Conservation (phyloP, 2,113 vertebrate species). For the Takifugu flavidus region DNA sequence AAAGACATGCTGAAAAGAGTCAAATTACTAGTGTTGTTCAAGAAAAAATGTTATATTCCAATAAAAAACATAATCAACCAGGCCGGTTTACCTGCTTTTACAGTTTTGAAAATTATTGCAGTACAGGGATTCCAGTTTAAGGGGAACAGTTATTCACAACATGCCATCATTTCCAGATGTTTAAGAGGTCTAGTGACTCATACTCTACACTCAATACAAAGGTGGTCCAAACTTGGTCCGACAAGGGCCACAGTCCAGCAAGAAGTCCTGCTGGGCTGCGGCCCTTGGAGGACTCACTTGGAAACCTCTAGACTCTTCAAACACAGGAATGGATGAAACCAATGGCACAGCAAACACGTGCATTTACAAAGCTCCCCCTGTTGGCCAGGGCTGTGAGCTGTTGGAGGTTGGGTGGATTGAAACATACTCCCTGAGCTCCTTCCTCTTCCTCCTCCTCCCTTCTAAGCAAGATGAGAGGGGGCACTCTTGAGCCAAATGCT, state of each 20-base stretch:
- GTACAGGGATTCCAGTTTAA: too few relatives aligned
- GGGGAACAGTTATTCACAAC: too few relatives aligned
- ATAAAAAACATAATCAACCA: conserved; percentile 8
- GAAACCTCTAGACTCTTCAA: too few relatives aligned
- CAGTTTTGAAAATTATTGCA: background rate
- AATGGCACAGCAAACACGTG: conserved; percentile 66
- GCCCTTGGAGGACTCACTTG: too few relatives aligned
- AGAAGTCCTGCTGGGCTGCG: too few relatives aligned
- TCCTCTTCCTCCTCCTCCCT: conserved; percentile 74
- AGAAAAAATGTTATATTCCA: background rate
- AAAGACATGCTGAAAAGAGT: conserved; percentile 36
- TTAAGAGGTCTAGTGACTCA: too few relatives aligned
- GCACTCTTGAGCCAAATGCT: conserved; percentile 62
- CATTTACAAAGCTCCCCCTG: conserved; percentile 42
- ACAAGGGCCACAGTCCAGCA: too few relatives aligned
- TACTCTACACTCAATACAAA: too few relatives aligned
- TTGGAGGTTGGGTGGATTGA: conserved; percentile 3
- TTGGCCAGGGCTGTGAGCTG: conserved; percentile 24
- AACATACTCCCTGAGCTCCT: conserved; percentile 80
- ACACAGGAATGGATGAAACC: background rate
- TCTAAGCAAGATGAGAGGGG: conserved; percentile 73
- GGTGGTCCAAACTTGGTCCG: too few relatives aligned
- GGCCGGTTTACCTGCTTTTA: background rate
- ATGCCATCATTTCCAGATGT: too few relatives aligned
- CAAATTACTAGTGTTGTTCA: conserved; percentile 20